These are phyloP conservation scores for Pycnonotus jocosus DNA, from an alignment of 2,113 vertebrate genomes.

Conservation along the genomic window DNA sequence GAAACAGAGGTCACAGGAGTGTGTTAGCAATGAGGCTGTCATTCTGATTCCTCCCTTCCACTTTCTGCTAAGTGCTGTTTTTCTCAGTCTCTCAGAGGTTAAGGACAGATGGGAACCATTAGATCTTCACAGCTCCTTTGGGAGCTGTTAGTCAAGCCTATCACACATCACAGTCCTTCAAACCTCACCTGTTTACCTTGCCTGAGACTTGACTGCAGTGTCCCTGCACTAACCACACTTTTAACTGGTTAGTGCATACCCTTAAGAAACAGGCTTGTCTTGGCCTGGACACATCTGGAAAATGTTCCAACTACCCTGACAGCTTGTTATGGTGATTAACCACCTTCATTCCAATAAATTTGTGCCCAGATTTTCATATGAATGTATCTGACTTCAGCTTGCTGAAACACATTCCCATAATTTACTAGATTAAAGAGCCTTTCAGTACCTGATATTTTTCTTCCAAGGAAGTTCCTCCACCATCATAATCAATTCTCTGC, in stretches of 20 bases:
- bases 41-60: not conserved
- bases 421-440: constrained; percentile 44
- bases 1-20: not conserved
- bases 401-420: constrained; percentile 27
- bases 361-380: not conserved
- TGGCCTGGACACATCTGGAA: constrained; percentile 27
- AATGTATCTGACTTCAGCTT: constrained; percentile 26
- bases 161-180: constrained; percentile 2
- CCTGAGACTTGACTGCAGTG: not conserved
- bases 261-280: not conserved
- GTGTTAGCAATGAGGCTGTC: not conserved
- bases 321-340: constrained; percentile 43
- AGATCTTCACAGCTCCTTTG: constrained; percentile 23
- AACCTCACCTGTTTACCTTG: not conserved
- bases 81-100: not conserved
- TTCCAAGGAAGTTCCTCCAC: constrained; percentile 16
- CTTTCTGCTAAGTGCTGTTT: constrained; percentile 4
- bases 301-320: not conserved
- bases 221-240: not conserved
- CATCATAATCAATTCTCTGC: constrained; percentile 17
- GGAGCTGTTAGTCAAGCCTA: constrained; percentile 28
- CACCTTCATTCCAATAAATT: constrained; percentile 15
- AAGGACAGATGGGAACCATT: constrained; percentile 39
- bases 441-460: constrained; percentile 41
- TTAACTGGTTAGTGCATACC: not conserved